Conservation (phyloP, 2,888 invertebrate genomes). For the Aelia acuminata region DNA sequence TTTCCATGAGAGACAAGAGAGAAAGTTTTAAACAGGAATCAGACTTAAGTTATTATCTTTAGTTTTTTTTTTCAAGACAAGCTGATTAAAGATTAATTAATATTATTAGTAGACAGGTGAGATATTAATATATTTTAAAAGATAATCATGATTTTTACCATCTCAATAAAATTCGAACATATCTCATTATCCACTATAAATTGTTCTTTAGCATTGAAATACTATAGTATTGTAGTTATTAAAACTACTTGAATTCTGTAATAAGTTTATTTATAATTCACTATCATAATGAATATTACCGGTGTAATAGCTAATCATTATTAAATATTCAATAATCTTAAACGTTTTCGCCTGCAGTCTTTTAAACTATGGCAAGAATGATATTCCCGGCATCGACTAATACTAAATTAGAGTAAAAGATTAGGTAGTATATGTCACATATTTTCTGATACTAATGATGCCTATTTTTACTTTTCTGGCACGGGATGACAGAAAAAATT, state of each 20-base stretch:
- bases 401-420: background rate
- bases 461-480: constrained; percentile 2
- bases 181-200: no score
- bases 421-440: background rate
- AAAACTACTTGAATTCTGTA: no score
- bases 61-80: background rate
- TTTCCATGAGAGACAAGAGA: background rate
- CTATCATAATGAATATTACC: no score
- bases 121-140: background rate
- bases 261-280: no score
- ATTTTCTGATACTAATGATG: background rate
- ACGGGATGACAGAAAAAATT: background rate
- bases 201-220: no score
- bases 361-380: background rate
- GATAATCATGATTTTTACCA: background rate
- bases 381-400: background rate
- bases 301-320: no score
- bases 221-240: no score
- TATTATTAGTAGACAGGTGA: background rate
- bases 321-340: background rate
- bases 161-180: no score
- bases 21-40: background rate
- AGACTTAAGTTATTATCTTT: background rate
- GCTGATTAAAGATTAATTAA: background rate
- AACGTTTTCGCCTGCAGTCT: background rate